Evolutionary conservation across 2,797 vertebrate genomes (phyloP).

Genomic region (Poecilia wingei): DNA sequence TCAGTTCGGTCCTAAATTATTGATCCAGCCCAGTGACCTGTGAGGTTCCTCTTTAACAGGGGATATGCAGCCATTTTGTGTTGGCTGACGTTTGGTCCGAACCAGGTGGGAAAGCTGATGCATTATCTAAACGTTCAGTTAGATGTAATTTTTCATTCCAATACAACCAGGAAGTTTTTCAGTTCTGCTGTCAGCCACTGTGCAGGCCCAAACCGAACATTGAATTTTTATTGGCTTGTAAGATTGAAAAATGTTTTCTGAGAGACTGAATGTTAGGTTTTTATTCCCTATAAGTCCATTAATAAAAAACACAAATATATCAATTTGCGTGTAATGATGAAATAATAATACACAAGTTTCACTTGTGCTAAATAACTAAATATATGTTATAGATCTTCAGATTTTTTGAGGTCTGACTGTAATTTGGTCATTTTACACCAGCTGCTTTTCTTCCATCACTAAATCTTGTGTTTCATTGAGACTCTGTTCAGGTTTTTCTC

Average conservation of each 20-base stretch:
- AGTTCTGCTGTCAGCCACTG: no score
- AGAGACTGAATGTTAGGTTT: background rate
- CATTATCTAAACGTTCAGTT: background rate
- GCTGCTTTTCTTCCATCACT: background rate
- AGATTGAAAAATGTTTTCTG: background rate
- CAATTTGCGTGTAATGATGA: background rate
- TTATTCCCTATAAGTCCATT: background rate
- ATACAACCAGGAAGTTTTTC: no score
- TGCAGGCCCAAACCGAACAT: background rate
- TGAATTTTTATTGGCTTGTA: background rate
- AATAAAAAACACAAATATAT: background rate
- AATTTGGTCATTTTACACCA: background rate
- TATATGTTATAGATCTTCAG: background rate
- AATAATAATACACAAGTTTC: background rate
- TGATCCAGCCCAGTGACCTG: background rate
- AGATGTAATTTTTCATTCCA: background rate
- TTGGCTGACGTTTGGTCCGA: background rate
- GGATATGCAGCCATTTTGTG: background rate
- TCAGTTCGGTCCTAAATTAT: background rate
- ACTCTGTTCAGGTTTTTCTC: background rate
- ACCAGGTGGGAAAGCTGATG: background rate
- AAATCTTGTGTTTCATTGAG: background rate
- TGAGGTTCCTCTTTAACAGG: background rate
- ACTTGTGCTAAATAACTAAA: background rate
- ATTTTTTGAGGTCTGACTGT: background rate